Conservation (phyloP, 2,113 vertebrate genomes). For the Balaeniceps rex region DNA sequence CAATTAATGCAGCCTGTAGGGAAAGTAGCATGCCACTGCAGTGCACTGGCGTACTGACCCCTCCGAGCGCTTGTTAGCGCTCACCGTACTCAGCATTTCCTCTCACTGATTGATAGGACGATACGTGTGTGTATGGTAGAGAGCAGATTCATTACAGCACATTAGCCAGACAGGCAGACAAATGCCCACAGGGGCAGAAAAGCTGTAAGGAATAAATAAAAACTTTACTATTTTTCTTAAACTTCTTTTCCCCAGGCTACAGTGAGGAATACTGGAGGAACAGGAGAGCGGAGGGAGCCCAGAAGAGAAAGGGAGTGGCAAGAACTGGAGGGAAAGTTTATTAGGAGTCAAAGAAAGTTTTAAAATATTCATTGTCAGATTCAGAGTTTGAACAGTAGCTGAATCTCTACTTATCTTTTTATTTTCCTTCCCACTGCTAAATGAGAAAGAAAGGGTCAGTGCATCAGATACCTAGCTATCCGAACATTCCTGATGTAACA, state of each 20-base stretch:
- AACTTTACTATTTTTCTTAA: slow-evolving; percentile 49
- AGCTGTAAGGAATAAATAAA: slow-evolving; percentile 65
- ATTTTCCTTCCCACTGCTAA: neutral
- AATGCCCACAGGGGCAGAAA: slow-evolving; percentile 67
- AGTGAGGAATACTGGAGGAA: slow-evolving; percentile 6
- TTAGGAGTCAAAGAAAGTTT: slow-evolving; percentile 14
- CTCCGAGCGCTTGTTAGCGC: slow-evolving; percentile 44
- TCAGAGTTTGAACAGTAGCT: neutral
- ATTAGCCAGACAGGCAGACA: slow-evolving; percentile 63
- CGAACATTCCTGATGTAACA: neutral
- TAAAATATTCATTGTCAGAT: slow-evolving; percentile 15
- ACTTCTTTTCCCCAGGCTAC: slow-evolving; percentile 58
- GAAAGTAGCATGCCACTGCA: neutral
- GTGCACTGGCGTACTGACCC: slow-evolving; percentile 12
- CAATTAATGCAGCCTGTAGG: slow-evolving; percentile 50
- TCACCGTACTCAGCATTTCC: slow-evolving; percentile 26
- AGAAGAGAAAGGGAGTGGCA: slow-evolving; percentile 1
- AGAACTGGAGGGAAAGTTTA: slow-evolving; percentile 14
- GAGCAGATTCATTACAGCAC: slow-evolving; percentile 58
- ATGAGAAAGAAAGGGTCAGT: neutral
- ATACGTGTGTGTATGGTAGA: slow-evolving; percentile 1
- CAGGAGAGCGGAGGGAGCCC: neutral
- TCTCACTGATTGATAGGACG: slow-evolving; percentile 47
- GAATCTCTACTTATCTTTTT: neutral
- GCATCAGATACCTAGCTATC: neutral